Evolutionary conservation across 2,113 vertebrate species (phyloP), one percentile per base, ranked within the genome.

Genomic region (Phaethornis superciliosus): DNA sequence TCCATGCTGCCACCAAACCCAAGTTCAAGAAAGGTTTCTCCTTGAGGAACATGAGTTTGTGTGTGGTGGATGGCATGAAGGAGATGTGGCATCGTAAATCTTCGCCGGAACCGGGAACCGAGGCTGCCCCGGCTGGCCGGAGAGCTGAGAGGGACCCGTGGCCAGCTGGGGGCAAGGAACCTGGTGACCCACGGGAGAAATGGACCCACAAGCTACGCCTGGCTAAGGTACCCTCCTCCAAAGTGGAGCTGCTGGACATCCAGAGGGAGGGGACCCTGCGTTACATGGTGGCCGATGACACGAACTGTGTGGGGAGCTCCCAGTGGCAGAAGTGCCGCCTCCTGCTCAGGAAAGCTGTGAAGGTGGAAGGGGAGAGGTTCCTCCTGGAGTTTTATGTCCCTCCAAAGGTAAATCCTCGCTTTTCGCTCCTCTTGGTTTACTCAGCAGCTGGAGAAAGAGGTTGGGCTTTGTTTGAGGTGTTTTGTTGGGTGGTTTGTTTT

Each of bases 271-370:
- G 99, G 3, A 98, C 97, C 0, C 98, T 99, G 96, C 97, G 99
- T 78, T 99, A 98, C 98, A 99, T 99, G 99, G 98, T 99, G 95
- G 99, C 99, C 0, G 99, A 99, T 2, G 99, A 99, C 94, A 97
- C 98, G 22, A 99, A 98, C 97, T 98, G 98, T 21, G 98, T 99
- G 87, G 98, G 99, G 3, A 97, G 97, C 6, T 98, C 98, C 1
- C 99, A 99, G 97, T 99, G 99, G 99, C 99, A 99, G 97, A 99
- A 99, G 94, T 99, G 99, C 51, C 98, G 99, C 20, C 97, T 99
- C 77, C 97, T 99, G 92, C 98, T 99, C 46, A 98, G 99, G 79
- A 99, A 99, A 77, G 98, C 98, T 0, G 98, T 96, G 40, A 97
- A 97, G 89, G 97, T 98, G n/a, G 99, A 99, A 18, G 98, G 98